Conservation (phyloP, 2,888 invertebrate species). For the Boloria euphrosyne region DNA sequence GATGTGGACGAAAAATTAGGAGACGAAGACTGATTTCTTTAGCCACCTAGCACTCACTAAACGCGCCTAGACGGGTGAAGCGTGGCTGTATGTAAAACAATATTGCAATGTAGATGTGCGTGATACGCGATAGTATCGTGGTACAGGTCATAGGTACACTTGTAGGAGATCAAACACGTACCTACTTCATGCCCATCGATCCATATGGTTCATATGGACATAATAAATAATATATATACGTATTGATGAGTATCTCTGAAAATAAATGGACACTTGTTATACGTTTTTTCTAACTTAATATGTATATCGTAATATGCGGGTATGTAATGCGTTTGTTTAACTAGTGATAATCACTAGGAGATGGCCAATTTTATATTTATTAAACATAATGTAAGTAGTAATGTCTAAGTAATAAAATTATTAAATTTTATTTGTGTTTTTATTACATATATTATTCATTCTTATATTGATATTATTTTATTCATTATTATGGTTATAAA, state of each 20-base stretch:
- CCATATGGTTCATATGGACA: background rate
- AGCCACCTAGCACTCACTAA: conserved; percentile 61
- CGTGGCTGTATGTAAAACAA: conserved; percentile 8
- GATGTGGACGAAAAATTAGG: conserved; percentile 64
- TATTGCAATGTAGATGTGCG: conserved; percentile 1
- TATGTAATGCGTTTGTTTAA: background rate
- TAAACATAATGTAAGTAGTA: conserved; percentile 23
- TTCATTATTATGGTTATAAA: too few relatives aligned
- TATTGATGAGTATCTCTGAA: background rate
- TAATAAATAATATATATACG: background rate
- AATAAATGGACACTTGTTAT: background rate
- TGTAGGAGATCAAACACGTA: conserved; percentile 7
- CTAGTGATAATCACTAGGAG: conserved; percentile 4
- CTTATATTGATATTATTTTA: too few relatives aligned
- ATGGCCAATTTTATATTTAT: conserved; percentile 15
- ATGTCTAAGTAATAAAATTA: conserved; percentile 21
- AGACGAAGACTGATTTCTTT: conserved; percentile 64
- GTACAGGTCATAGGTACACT: background rate
- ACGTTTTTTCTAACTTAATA: background rate
- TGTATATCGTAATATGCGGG: background rate
- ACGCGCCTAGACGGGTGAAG: conserved; percentile 19
- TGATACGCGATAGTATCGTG: background rate
- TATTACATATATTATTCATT: background rate
- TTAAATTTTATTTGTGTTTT: conserved; percentile 6
- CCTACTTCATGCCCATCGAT: background rate